These are phyloP conservation scores for Rhogogaster chlorosoma DNA, from an alignment of 2,888 invertebrate species.

Conservation along the genomic window DNA sequence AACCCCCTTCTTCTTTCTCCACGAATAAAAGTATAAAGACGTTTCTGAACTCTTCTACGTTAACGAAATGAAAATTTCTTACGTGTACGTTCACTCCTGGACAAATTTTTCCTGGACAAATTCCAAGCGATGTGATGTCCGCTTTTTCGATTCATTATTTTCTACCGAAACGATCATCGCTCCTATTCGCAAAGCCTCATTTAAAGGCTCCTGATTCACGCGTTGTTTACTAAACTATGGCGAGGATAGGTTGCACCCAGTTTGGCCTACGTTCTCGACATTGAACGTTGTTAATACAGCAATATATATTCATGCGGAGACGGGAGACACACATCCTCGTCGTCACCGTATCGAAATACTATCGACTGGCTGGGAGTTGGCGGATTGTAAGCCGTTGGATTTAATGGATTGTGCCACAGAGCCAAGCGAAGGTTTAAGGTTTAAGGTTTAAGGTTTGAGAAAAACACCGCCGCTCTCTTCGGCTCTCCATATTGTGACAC, in stretches of 20 bases:
- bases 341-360: conserved; percentile 26
- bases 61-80: neutral
- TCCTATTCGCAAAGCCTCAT: neutral
- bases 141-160: neutral
- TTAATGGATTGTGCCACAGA: conserved; percentile 32
- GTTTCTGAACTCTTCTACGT: neutral
- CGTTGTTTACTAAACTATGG: conserved; percentile 17
- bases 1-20: conserved; percentile 8
- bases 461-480: neutral
- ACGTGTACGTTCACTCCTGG: neutral
- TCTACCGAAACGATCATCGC: neutral
- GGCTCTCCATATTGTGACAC: neutral
- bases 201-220: neutral
- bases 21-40: neutral
- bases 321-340: neutral
- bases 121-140: neutral
- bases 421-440: neutral
- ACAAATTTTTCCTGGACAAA: neutral
- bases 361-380: conserved; percentile 22
- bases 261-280: neutral
- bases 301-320: conserved; percentile 52
- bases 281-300: conserved; percentile 45
- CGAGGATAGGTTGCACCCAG: neutral
- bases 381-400: conserved; percentile 34
- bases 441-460: conserved; percentile 20